Percentiles rank a stretch among this genome's conserved stretches.
Conservation (phyloP, 2,113 vertebrate genomes). For the Hipposideros armiger region DNA sequence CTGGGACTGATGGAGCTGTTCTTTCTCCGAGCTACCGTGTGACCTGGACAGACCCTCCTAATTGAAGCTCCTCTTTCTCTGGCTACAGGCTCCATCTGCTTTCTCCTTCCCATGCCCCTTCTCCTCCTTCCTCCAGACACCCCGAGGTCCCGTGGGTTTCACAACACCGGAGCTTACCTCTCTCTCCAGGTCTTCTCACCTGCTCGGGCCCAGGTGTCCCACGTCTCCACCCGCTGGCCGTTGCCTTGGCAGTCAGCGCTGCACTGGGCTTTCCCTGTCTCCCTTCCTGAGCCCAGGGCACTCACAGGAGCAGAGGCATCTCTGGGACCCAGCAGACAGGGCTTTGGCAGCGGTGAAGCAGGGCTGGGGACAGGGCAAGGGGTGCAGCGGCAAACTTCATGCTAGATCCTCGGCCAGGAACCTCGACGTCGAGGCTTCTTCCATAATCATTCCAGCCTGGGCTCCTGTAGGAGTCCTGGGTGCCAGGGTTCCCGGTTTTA, state of each 20-base stretch:
- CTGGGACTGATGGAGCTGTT: neutral
- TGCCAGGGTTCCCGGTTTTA: neutral
- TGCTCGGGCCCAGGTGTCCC: neutral
- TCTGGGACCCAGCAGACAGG: neutral
- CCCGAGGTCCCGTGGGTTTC: neutral
- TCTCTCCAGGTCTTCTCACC: neutral
- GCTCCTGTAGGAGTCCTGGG: neutral
- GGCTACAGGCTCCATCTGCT: neutral
- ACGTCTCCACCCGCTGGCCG: neutral
- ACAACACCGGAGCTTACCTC: neutral
- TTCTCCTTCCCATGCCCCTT: neutral
- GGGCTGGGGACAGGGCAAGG: neutral
- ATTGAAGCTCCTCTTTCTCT: neutral
- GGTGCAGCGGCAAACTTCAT: rapidly evolving
- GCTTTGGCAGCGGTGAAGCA: neutral
- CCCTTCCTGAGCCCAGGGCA: neutral
- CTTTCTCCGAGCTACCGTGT: neutral
- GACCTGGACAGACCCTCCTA: neutral
- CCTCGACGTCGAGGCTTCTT: neutral
- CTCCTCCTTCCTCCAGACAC: neutral
- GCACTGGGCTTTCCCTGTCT: neutral
- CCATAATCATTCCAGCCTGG: rapidly evolving
- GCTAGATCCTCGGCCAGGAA: neutral
- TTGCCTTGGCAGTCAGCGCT: neutral
- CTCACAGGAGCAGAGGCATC: neutral